Percentiles rank a stretch among this genome's conserved stretches.
Conservation (phyloP, 2,113 vertebrate genomes). For the Cygnus atratus region DNA sequence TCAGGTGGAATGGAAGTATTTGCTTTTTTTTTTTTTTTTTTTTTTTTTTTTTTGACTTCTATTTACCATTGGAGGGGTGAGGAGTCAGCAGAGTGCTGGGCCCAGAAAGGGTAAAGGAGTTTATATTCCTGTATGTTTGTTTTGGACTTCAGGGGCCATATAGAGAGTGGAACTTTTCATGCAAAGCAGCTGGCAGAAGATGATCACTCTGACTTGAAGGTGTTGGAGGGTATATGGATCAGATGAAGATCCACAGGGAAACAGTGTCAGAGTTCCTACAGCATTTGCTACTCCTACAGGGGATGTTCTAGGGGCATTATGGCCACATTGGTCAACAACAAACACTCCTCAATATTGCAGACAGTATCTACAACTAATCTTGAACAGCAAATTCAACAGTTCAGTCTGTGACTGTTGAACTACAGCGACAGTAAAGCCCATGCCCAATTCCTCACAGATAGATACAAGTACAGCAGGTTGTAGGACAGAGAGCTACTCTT, state of each 20-base stretch:
- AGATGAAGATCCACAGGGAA: neutral
- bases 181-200: neutral
- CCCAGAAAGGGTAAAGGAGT: neutral
- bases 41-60: neutral
- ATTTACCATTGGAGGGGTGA: neutral
- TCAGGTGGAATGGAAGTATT: neutral
- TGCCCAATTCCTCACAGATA: neutral
- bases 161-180: conserved; percentile 14
- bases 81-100: neutral
- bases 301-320: neutral
- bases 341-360: neutral
- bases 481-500: neutral
- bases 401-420: neutral
- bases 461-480: neutral
- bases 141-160: conserved; percentile 1
- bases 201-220: neutral
- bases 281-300: neutral
- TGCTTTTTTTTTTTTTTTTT: neutral
- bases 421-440: neutral
- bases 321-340: neutral
- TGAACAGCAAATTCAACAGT: neutral
- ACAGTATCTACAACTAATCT: neutral
- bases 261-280: neutral
- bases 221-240: neutral
- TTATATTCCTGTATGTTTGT: conserved; percentile 24